Evolutionary conservation across 2,888 invertebrate species (phyloP).

Genomic region (Lycia hirtaria): DNA sequence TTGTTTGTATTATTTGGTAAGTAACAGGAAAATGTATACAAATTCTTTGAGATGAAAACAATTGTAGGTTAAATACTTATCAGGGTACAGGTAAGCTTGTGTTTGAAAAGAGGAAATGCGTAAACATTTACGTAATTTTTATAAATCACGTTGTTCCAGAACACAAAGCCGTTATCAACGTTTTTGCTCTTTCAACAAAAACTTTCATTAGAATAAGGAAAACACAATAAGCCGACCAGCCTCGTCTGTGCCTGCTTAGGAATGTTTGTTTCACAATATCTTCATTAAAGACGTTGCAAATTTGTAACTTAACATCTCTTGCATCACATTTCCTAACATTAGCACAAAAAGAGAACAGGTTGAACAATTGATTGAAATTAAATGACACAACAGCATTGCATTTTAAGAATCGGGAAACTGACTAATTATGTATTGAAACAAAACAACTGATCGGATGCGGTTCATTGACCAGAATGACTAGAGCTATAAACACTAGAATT

Average conservation of each 20-base stretch:
- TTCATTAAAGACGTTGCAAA: conserved; percentile 19
- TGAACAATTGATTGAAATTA: conserved; percentile 36
- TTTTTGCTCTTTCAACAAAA: background rate
- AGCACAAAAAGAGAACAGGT: conserved; percentile 30
- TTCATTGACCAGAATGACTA: conserved; percentile 1
- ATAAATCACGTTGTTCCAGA: background rate
- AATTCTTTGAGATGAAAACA: too few relatives aligned
- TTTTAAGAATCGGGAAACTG: conserved; percentile 35
- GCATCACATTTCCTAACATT: conserved; percentile 39
- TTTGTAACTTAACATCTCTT: conserved; percentile 28
- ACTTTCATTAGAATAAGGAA: conserved; percentile 1
- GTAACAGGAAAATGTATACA: too few relatives aligned
- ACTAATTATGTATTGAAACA: conserved; percentile 30
- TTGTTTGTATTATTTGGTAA: too few relatives aligned
- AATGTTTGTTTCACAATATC: conserved; percentile 14
- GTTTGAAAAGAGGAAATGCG: background rate
- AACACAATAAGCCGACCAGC: background rate
- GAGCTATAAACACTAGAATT: background rate
- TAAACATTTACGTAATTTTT: background rate
- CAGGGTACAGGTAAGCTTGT: background rate
- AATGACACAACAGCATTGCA: conserved; percentile 35
- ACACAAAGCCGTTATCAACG: background rate
- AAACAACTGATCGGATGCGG: conserved; percentile 23
- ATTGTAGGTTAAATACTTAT: too few relatives aligned
- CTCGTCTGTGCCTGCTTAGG: background rate